Percentiles rank a stretch among this genome's conserved stretches.
Conservation (phyloP, 2,113 vertebrate species). For the Phycodurus eques region DNA sequence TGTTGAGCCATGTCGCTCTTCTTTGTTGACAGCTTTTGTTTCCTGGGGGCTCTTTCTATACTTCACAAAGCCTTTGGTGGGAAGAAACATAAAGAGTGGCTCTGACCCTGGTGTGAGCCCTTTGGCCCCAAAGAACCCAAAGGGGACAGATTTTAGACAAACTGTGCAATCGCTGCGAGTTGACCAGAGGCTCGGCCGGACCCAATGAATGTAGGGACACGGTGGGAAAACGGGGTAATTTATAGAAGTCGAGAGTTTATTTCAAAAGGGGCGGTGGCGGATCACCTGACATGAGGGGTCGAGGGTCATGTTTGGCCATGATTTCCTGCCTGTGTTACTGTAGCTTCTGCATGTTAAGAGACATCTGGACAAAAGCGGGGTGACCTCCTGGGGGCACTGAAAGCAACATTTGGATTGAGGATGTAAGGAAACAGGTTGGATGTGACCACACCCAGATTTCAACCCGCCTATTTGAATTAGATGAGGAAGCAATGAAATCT, state of each 20-base stretch:
- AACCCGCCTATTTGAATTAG: background rate
- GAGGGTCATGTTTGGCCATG: slow-evolving; percentile 88
- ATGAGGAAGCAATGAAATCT: background rate
- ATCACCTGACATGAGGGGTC: slow-evolving; percentile 93
- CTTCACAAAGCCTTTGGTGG: slow-evolving; percentile 96
- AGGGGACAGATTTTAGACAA: slow-evolving; percentile 84
- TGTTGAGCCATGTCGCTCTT: slow-evolving; percentile 89
- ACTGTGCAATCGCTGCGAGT: slow-evolving; percentile 80
- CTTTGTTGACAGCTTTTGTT: slow-evolving; percentile 87
- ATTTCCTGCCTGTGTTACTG: slow-evolving; percentile 92
- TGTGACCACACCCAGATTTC: background rate
- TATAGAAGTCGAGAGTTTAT: slow-evolving; percentile 90
- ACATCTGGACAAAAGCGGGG: slow-evolving; percentile 78
- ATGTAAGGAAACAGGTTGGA: slow-evolving; percentile 39
- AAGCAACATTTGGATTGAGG: slow-evolving; percentile 61
- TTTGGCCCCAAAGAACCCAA: slow-evolving; percentile 90
- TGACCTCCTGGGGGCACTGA: slow-evolving; percentile 74
- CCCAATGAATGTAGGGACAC: slow-evolving; percentile 76
- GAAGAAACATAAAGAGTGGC: slow-evolving; percentile 84
- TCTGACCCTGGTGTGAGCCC: slow-evolving; percentile 85
- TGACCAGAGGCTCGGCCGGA: slow-evolving; percentile 73
- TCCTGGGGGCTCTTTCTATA: slow-evolving; percentile 81
- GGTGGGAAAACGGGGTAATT: slow-evolving; percentile 94
- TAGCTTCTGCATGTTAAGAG: slow-evolving; percentile 95
- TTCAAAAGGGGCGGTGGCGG: slow-evolving; percentile 86